Evolutionary conservation across 2,888 invertebrate genomes (phyloP).

Genomic region (Hartigia nigra): DNA sequence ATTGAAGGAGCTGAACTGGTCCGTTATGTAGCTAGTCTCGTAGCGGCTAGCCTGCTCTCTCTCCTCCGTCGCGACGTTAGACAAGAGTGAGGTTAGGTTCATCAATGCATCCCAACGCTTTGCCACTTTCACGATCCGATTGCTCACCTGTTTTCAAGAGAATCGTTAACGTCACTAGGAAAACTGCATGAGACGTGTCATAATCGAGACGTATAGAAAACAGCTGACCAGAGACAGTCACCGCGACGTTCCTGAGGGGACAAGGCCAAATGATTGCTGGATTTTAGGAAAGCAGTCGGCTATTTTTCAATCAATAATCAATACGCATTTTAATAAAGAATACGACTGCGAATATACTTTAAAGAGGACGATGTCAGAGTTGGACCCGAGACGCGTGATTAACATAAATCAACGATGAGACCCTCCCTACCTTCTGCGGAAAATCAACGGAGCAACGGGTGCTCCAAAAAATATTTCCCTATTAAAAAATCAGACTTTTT

Average conservation of each 20-base stretch:
- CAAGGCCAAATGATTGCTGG: slow-evolving; percentile 3
- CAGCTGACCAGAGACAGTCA: slow-evolving; percentile 10
- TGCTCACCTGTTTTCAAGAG: background rate
- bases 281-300: slow-evolving; percentile 2
- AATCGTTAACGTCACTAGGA: background rate
- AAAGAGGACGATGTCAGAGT: background rate
- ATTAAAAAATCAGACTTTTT: slow-evolving; percentile 17
- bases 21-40: slow-evolving; percentile 49
- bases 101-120: slow-evolving; percentile 51
- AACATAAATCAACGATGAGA: slow-evolving; percentile 29
- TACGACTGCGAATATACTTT: background rate
- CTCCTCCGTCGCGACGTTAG: slow-evolving; percentile 42
- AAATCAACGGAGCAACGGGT: slow-evolving; percentile 32
- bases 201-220: slow-evolving; percentile 15
- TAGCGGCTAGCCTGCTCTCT: slow-evolving; percentile 53
- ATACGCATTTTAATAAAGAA: slow-evolving; percentile 5
- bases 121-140: slow-evolving; percentile 13
- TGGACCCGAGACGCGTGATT: background rate
- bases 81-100: slow-evolving; percentile 58
- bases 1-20: slow-evolving; percentile 49
- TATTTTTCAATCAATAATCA: slow-evolving; percentile 1
- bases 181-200: background rate
- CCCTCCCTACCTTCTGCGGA: slow-evolving; percentile 41
- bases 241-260: background rate
- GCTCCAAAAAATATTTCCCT: slow-evolving; percentile 37